Evolutionary conservation across 2,888 invertebrate genomes (phyloP).

Genomic region (Leptothorax acervorum): DNA sequence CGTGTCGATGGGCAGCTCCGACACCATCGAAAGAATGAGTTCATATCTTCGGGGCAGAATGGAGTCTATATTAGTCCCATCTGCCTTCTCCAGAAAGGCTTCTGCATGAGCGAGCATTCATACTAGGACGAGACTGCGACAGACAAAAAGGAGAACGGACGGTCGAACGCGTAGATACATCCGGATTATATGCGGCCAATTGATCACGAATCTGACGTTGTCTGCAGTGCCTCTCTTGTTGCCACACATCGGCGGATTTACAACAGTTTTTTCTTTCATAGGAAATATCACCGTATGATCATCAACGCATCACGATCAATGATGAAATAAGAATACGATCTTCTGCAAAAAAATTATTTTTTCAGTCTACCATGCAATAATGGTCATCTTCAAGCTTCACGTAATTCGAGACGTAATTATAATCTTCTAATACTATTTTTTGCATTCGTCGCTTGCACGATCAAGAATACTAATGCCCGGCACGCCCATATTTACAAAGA

Average conservation of each 20-base stretch:
- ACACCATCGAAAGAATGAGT: conserved; percentile 80
- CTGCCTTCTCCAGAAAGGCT: conserved; percentile 81
- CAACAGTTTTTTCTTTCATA: conserved; percentile 45
- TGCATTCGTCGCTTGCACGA: not conserved
- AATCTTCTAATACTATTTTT: not conserved
- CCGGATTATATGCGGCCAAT: conserved; percentile 84
- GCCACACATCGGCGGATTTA: conserved; percentile 74
- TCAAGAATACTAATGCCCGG: not conserved
- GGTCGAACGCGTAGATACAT: conserved; percentile 76
- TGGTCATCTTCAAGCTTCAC: conserved; percentile 3
- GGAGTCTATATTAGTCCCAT: conserved; percentile 85
- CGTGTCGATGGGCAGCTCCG: conserved; percentile 74
- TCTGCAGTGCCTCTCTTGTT: conserved; percentile 83
- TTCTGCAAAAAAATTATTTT: not conserved
- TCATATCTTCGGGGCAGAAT: conserved; percentile 81
- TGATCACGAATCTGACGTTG: conserved; percentile 83
- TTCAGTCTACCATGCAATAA: not conserved
- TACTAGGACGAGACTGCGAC: conserved; percentile 71
- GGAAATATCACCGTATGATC: conserved; percentile 16
- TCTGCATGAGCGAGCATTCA: conserved; percentile 80
- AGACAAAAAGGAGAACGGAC: conserved; percentile 70
- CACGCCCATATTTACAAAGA: not conserved
- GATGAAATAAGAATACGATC: not conserved
- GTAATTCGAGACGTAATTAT: conserved; percentile 5
- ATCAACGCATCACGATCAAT: not conserved